A percentile compares a stretch with the other conserved stretches of the same genome.
phyloP scores from a whole-genome alignment of 2,797 vertebrate species.

The Chrosomus eos region DNA sequence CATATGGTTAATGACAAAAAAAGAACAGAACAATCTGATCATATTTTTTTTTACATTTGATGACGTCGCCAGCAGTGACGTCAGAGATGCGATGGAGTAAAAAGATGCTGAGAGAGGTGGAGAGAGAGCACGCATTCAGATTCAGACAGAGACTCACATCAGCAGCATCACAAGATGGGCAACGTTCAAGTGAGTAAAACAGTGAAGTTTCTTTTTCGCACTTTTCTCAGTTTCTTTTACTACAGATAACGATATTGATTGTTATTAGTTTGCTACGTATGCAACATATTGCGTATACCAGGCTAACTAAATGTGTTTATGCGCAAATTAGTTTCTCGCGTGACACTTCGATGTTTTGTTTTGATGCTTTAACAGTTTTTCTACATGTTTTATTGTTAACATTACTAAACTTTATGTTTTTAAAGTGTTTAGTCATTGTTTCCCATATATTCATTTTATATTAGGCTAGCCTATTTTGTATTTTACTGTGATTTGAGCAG shows the following conservation, averaged over 20 bases:
- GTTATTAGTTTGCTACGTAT: background rate
- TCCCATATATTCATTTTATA: background rate
- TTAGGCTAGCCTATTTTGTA: background rate
- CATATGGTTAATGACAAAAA: background rate
- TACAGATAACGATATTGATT: too few species aligned
- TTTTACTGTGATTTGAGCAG: background rate
- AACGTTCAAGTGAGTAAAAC: conserved; percentile 76
- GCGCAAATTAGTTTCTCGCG: background rate
- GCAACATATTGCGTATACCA: background rate
- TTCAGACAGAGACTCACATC: background rate
- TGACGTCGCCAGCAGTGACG: conserved; percentile 28
- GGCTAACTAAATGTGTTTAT: background rate
- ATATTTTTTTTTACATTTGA: background rate
- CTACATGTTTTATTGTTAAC: background rate
- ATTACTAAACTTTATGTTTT: background rate
- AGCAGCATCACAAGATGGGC: conserved; percentile 69
- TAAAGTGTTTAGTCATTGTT: background rate
- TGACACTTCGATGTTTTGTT: background rate
- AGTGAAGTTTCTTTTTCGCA: conserved; percentile 4
- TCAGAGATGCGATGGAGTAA: conserved; percentile 35
- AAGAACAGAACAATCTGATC: background rate
- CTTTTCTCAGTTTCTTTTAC: background rate
- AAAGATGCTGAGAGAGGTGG: conserved; percentile 28
- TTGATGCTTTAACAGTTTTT: background rate
- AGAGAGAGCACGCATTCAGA: background rate